Evolutionary conservation across 2,888 invertebrate species (phyloP), one percentile per base, ranked within the genome.

Genomic region (Emmelina monodactyla): DNA sequence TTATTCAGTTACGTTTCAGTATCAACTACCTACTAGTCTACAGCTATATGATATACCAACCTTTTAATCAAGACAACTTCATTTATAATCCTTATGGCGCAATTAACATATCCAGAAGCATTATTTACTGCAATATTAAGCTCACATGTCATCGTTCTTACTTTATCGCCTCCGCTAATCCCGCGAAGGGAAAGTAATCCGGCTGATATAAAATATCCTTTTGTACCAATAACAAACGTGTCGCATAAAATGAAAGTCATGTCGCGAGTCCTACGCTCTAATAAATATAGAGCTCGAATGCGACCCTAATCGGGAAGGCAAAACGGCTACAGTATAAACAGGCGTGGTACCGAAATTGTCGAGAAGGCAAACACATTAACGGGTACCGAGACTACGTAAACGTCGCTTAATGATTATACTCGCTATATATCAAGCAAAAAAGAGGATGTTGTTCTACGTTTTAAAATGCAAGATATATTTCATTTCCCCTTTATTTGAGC

Each of bases 241-340:
- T 25, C 58, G 63, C 62, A 58, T 72, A 70, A 73, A 76, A 72
- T 60, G 68, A 73, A 76, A 76, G 64, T 67, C 66, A 62, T 70
- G 70, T 73, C 59, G 59, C 56, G 62, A 67, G 65, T 64, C 62
- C 61, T 66, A 64, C 69, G 70, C 67, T 71, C 68, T 70, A 69
- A 73, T 75, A 75, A 76, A 73, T 71, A 69, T 66, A 63, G 64
- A 70, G 67, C 68, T 67, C 68, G 60, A 72, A 72, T 66, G 59
- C 68, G 67, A 70, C 75, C 78, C 70, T 73, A 73, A 73, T 72
- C 78, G 69, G 58, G 65, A 71, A 71, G 70, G 71, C 67, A 73
- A 69, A 75, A 72, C 63, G 70, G 68, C 68, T 70, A 73, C 72
- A 72, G 72, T 65, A 64, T 68, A 75, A 71, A 75, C 73, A 71